Evolutionary conservation across 2,113 vertebrate genomes (phyloP).

Genomic region (Narcine bancroftii): DNA sequence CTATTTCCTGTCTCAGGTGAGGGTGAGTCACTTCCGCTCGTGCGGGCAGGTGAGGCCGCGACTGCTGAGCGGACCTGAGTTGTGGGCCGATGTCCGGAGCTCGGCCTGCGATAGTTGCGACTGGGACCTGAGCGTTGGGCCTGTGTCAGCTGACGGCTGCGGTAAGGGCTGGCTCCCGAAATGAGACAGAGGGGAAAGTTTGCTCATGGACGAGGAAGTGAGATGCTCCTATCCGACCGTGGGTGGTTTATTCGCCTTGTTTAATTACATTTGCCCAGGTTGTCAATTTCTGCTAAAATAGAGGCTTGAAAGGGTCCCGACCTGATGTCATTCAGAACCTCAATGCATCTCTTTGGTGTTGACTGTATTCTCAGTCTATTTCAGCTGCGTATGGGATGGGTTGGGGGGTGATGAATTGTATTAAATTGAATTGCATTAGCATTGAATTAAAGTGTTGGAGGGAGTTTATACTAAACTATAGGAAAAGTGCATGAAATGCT

Average conservation of each 20-base stretch:
- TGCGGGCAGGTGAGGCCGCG: constrained; percentile 7
- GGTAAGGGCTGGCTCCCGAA: background rate
- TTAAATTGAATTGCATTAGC: no score
- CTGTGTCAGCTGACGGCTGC: background rate
- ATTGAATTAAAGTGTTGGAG: background rate
- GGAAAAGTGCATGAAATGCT: no score
- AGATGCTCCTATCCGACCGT: background rate
- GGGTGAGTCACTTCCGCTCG: constrained; percentile 12
- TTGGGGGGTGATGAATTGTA: no score
- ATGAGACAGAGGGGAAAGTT: background rate
- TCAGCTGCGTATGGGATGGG: no score
- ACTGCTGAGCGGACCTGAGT: background rate
- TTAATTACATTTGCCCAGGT: background rate
- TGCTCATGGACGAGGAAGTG: background rate
- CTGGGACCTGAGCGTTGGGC: background rate
- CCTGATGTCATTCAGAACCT: background rate
- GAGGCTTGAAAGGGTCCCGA: background rate
- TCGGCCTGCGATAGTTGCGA: background rate
- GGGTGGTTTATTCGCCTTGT: background rate
- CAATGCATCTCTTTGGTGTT: background rate
- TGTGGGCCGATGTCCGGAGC: background rate
- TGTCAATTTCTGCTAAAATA: background rate
- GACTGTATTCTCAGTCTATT: background rate
- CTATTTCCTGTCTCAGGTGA: constrained; percentile 27
- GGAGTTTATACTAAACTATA: background rate